These are phyloP conservation scores for Tenualosa thibaudeaui DNA, from an alignment of 2,797 vertebrate species.

Conservation along the genomic window DNA sequence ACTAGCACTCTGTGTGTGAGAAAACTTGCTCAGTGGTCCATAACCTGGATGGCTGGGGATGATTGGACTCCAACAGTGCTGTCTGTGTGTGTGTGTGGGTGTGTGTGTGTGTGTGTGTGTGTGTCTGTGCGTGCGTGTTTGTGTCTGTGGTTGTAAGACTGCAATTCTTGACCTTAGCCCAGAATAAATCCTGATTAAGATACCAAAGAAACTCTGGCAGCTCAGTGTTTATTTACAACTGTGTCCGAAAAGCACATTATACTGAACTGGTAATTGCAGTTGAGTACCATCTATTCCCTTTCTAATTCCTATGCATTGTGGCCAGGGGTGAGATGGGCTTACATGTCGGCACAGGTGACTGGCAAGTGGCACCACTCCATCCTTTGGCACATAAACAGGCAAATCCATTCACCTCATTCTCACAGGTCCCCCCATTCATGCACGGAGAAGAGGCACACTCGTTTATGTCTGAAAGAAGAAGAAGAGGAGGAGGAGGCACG, in stretches of 20 bases:
- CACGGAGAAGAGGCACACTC: conserved; percentile 76
- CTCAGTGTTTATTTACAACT: neutral
- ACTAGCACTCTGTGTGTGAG: conserved; percentile 14
- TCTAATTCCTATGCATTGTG: neutral
- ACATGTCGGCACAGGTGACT: conserved; percentile 78
- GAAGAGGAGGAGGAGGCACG: conserved; percentile 69
- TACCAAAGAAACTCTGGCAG: neutral
- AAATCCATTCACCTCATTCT: conserved; percentile 79
- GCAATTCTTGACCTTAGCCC: neutral
- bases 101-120: neutral
- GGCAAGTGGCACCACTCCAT: conserved; percentile 81
- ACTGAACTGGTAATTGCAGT: too few species aligned
- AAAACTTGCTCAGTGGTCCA: conserved; percentile 3
- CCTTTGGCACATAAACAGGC: conserved; percentile 78
- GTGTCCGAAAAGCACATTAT: neutral
- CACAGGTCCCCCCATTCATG: conserved; percentile 76
- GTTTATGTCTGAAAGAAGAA: conserved; percentile 69
- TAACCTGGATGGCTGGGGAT: neutral
- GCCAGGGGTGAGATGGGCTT: conserved; percentile 51
- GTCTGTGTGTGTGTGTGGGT: conserved; percentile 14
- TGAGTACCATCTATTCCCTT: neutral
- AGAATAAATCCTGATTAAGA: conserved; percentile 4
- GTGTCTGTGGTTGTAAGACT: neutral
- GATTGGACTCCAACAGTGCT: conserved; percentile 21
- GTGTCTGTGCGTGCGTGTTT: neutral